Evolutionary conservation across 2,888 invertebrate species (phyloP), one percentile per base, ranked within the genome.

Genomic region (Eucriotettix oculatus): DNA sequence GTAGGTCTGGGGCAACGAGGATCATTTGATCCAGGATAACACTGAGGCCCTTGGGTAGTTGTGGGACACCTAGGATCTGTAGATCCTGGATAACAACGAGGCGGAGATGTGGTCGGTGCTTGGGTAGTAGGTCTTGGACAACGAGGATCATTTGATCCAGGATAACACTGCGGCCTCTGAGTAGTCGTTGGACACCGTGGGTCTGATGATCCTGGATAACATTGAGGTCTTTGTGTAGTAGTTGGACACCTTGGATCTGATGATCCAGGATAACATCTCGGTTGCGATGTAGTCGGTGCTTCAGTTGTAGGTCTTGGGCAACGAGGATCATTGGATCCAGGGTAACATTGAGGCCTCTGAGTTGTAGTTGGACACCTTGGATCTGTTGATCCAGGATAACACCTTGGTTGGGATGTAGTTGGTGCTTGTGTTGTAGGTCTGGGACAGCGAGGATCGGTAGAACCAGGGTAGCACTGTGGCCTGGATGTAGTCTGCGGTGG

Each of bases 41-140:
- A 58, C 48, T 42, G 58, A 52, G 60, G 62, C 14, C 65, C 62
- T 43, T 60, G 59, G 41, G 64, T 65, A 56, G 71, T 68, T 63
- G 67, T 68, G 0, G 71, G 72, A 61, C 74, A 74, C 43, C 68
- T 68, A 0, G 72, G 72, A 66, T 74, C 78, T 70, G 53, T 75
- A 70, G 68, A 67, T 0, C 72, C 71, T 29, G 71, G 70, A 62
- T 67, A 70, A 59, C 70, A 71, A 10, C 56, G 48, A 14, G 65
- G 65, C 67, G 67, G 11, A 62, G 62, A 0, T 56, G 56, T 2
- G 58, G 56, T 73, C 44, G 67, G 16, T 16, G 71, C 54, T 14
- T 52, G 57, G 16, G 65, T 53, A 63, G 48, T 63, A 14, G 16
- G n/a, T 1, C 62, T 63, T 41, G 60, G 64, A 41, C 55, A 55